These are phyloP conservation scores for Watsonalla cultraria DNA, from an alignment of 2,888 invertebrate species.

Conservation along the genomic window DNA sequence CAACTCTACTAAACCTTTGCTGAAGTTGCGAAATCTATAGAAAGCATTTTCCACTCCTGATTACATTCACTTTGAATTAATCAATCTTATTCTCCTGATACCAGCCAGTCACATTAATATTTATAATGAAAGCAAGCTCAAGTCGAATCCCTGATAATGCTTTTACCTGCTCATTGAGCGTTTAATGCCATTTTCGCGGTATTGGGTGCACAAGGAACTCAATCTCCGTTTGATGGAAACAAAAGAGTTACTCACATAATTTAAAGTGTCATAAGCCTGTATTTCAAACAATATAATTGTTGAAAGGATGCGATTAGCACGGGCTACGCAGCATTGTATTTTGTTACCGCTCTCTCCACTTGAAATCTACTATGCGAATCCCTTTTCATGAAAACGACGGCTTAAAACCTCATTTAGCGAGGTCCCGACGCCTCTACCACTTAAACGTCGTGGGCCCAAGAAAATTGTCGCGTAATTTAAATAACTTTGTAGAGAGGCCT, in stretches of 20 bases:
- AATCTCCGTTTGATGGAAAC: slow-evolving; percentile 26
- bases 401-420: slow-evolving; percentile 73
- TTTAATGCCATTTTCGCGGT: neutral
- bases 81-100: no score
- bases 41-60: no score
- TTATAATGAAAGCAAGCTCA: neutral
- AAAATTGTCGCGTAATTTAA: slow-evolving; percentile 74
- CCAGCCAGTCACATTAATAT: neutral
- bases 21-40: no score
- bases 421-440: slow-evolving; percentile 59
- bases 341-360: slow-evolving; percentile 41
- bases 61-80: no score
- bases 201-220: neutral
- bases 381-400: slow-evolving; percentile 61
- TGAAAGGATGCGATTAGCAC: slow-evolving; percentile 40
- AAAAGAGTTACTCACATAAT: slow-evolving; percentile 53
- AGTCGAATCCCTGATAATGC: slow-evolving; percentile 10
- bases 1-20: no score
- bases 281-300: slow-evolving; percentile 63
- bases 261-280: slow-evolving; percentile 56
- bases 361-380: slow-evolving; percentile 69
- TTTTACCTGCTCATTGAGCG: neutral
- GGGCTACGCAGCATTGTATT: slow-evolving; percentile 56
- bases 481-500: slow-evolving; percentile 61
- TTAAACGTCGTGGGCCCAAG: slow-evolving; percentile 61